Percentiles rank a stretch among this genome's conserved stretches.
phyloP scores from a whole-genome alignment of 2,888 invertebrate species.

The Miltochrista miniata region DNA sequence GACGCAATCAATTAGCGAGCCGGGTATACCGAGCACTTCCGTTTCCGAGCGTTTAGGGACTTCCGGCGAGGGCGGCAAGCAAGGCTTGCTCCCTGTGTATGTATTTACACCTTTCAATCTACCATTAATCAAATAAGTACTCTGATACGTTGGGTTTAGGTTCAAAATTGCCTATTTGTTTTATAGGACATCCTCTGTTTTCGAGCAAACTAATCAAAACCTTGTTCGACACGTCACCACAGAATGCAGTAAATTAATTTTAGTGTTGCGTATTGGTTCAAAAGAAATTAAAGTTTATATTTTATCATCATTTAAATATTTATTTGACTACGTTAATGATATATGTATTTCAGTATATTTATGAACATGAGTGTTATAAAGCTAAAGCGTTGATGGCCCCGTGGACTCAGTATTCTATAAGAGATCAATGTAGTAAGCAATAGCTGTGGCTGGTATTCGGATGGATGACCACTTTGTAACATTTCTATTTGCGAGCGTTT shows the following conservation, averaged over 20 bases:
- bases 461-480: no score
- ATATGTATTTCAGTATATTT: no score
- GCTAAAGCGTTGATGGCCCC: no score
- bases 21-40: constrained; percentile 73
- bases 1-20: constrained; percentile 78
- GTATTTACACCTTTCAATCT: constrained; percentile 4
- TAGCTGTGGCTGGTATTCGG: no score
- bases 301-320: no score
- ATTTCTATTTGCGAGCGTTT: no score
- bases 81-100: constrained; percentile 30
- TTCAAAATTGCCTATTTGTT: constrained; percentile 5
- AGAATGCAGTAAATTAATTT: constrained; percentile 26
- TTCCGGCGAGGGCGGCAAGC: constrained; percentile 65
- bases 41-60: constrained; percentile 78
- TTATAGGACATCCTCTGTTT: constrained; percentile 3
- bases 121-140: constrained; percentile 12
- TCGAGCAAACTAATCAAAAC: constrained; percentile 38
- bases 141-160: constrained; percentile 13
- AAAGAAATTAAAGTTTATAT: no score
- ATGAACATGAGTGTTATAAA: no score
- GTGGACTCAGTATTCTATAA: no score
- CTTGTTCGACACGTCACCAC: constrained; percentile 52
- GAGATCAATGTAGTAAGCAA: no score
- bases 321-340: no score
- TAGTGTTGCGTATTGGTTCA: constrained; percentile 17